Base-by-base conservation (phyloP, 2,888 invertebrate species). In the Schrankia costaestrigalis region DNA sequence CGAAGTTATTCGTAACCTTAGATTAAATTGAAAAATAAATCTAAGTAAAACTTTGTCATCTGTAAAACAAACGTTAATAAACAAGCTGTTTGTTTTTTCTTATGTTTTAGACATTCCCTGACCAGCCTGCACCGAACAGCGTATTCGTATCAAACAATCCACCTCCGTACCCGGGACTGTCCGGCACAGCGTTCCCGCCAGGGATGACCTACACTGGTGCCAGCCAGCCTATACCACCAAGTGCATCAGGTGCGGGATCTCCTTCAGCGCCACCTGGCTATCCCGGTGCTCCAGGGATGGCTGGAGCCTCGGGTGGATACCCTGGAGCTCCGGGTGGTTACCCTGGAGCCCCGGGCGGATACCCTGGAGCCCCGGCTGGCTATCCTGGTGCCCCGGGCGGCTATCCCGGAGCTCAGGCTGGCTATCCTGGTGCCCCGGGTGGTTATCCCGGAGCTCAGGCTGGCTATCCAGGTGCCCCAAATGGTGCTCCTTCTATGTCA, bases 121-220 rank as follows among this genome's bases (percentile, higher is more conserved):
- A 91, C 60, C 91, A 91, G 31, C 93, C 93, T 7, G 91, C 92
- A 74, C 92, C 94, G 15, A 94, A 95, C 76, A 92, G 93, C 11
- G 97, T 98, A 13, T 98, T 92, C 76, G 95, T 96, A 90, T 94
- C 94, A 26, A 94, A 95, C 74, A 94, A 92, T 73, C 97, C 98
- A 13, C 97, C 97, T 26, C 98, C 98, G 2, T 98, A 98, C 82
- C 97, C 97, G 9, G 98, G 98, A 37, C 93, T 98, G 43, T 56
- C 47, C 18, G 84, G 83, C 23, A 60, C 49, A 1, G 24, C 62
- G 2, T 81, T 81, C 56, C 78, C 79, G 3, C 54, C 72, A 0
- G 76, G 70, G 5, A 45, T 54, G 0, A 74, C 76, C 15, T 76
- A 64, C 61, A 72, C 78, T 1, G 78, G 72, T 41, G 65, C 42